These are phyloP conservation scores for Ispidina lecontei DNA, from an alignment of 2,797 vertebrate genomes.

Conservation along the genomic window DNA sequence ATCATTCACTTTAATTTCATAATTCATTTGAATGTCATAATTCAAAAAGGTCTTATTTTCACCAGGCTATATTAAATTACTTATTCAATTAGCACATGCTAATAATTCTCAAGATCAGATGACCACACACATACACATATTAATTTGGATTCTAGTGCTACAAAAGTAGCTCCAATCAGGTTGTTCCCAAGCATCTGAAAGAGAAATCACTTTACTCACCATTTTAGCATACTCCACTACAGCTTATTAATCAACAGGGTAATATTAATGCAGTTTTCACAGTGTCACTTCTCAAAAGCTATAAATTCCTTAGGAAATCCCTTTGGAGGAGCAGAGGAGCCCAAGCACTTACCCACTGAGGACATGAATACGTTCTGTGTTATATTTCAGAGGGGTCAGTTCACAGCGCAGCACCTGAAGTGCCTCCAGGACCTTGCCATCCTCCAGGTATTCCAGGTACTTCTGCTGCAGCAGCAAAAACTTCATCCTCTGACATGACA, in stretches of 20 bases:
- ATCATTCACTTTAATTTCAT: too few species aligned
- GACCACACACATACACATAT: neutral
- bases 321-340: neutral
- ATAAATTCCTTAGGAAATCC: neutral
- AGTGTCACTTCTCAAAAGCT: neutral
- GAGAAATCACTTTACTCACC: neutral
- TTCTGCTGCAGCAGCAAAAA: constrained; percentile 99
- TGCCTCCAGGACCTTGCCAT: constrained; percentile 97
- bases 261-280: neutral
- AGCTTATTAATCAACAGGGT: neutral
- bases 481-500: constrained; percentile 95
- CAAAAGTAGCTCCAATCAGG: neutral
- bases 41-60: neutral
- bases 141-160: neutral
- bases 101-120: neutral
- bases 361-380: constrained; percentile 97
- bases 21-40: too few species aligned
- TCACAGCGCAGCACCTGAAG: constrained; percentile 97
- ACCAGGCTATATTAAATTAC: neutral
- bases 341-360: constrained; percentile 91
- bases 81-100: neutral
- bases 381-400: constrained; percentile 97
- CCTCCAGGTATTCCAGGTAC: constrained; percentile 98
- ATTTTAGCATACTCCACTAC: neutral
- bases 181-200: neutral